Evolutionary conservation across 2,797 vertebrate genomes (phyloP).

Genomic region (Eulemur coronatus): DNA sequence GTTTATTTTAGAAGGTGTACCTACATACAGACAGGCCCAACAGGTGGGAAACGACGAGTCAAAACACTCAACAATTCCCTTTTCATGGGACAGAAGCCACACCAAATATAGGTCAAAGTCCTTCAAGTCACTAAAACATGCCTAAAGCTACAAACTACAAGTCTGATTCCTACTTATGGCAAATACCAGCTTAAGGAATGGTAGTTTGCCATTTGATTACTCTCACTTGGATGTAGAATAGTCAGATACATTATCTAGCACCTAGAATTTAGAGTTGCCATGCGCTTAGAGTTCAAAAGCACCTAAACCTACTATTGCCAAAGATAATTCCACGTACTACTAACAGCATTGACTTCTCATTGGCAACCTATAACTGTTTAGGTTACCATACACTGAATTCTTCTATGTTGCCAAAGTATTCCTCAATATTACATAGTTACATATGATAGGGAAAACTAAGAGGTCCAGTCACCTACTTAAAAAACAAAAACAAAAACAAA

Average conservation of each 20-base stretch:
- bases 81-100: conserved; percentile 78
- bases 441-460: conserved; percentile 71
- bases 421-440: conserved; percentile 70
- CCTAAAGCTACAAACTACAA: conserved; percentile 77
- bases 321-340: conserved; percentile 80
- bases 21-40: conserved; percentile 75
- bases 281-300: conserved; percentile 78
- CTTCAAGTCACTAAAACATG: conserved; percentile 73
- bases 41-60: conserved; percentile 77
- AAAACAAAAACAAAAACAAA: conserved; percentile 58
- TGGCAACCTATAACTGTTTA: conserved; percentile 73
- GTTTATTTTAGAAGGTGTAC: conserved; percentile 73
- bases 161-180: conserved; percentile 75
- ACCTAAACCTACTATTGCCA: conserved; percentile 79
- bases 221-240: conserved; percentile 65
- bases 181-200: conserved; percentile 77
- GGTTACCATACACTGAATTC: conserved; percentile 78
- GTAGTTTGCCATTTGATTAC: conserved; percentile 76
- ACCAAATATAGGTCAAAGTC: conserved; percentile 73
- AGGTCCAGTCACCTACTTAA: conserved; percentile 81
- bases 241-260: conserved; percentile 71
- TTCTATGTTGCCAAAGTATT: conserved; percentile 79
- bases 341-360: conserved; percentile 77
- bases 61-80: conserved; percentile 73
- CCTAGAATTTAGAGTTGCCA: conserved; percentile 76